These are phyloP conservation scores for Tetheella fluctuosa DNA, from an alignment of 2,888 invertebrate genomes.

Conservation along the genomic window DNA sequence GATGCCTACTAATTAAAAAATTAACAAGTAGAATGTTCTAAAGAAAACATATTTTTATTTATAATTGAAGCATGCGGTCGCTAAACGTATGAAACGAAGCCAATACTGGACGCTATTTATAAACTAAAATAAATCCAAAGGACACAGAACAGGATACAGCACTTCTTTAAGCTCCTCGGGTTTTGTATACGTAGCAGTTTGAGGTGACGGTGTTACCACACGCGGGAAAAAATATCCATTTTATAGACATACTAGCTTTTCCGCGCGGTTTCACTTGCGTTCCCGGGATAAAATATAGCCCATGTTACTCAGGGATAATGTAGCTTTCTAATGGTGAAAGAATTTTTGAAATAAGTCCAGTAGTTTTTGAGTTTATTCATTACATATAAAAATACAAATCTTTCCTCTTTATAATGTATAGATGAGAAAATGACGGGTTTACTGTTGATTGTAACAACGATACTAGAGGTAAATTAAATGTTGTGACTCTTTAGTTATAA, in stretches of 20 bases:
- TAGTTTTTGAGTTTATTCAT: no score
- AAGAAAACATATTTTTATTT: background rate
- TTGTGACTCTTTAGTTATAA: no score
- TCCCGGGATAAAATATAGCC: no score
- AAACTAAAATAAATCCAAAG: conserved; percentile 44
- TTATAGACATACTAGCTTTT: background rate
- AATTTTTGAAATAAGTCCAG: no score
- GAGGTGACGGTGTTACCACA: conserved; percentile 26
- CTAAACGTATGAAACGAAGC: background rate
- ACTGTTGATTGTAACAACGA: no score
- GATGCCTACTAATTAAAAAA: conserved; percentile 43
- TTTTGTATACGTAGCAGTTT: conserved; percentile 32
- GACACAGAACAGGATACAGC: conserved; percentile 33
- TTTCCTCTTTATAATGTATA: no score
- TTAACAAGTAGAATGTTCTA: conserved; percentile 8
- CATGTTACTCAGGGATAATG: no score
- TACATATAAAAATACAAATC: no score
- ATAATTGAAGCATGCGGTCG: conserved; percentile 15
- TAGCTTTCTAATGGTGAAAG: no score
- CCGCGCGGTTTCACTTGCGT: no score
- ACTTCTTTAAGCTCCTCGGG: conserved; percentile 32
- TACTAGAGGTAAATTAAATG: no score
- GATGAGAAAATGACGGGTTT: no score
- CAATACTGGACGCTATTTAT: conserved; percentile 48
- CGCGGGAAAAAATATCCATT: background rate